Evolutionary conservation across 1,140 invertebrate species (phyloP).

Genomic region (Phthorimaea operculella): DNA sequence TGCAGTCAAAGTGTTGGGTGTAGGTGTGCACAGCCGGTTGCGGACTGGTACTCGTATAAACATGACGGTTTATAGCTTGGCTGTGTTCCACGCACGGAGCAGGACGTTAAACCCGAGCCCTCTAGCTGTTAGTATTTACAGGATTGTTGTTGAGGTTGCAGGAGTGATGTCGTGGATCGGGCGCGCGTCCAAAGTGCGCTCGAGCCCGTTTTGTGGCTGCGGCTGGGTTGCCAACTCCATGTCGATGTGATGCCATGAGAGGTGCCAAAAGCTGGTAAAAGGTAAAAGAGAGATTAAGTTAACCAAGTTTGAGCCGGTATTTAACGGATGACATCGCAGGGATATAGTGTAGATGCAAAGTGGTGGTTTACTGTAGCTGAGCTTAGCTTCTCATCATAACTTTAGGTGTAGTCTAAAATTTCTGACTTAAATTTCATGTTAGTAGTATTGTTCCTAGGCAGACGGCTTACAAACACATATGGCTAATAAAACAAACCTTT

Average conservation of each 20-base stretch:
- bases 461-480: too few relatives aligned
- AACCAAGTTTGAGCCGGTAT: too few relatives aligned
- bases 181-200: constrained; percentile 19
- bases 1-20: not conserved
- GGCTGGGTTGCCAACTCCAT: not conserved
- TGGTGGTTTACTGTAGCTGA: too few relatives aligned
- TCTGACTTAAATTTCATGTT: too few relatives aligned
- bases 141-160: constrained; percentile 34
- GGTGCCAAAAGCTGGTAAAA: too few relatives aligned
- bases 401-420: too few relatives aligned
- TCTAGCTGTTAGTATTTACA: constrained; percentile 47
- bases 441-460: too few relatives aligned
- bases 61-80: constrained; percentile 65
- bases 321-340: too few relatives aligned
- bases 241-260: not conserved
- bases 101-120: constrained; percentile 42
- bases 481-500: too few relatives aligned
- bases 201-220: not conserved
- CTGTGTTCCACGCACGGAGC: constrained; percentile 52
- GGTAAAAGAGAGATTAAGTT: too few relatives aligned
- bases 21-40: constrained; percentile 37
- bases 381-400: too few relatives aligned
- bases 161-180: constrained; percentile 23
- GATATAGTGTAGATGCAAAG: too few relatives aligned
- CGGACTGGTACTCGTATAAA: constrained; percentile 50